Conservation (phyloP, 2,113 vertebrate genomes). For the Ovibos moschatus region DNA sequence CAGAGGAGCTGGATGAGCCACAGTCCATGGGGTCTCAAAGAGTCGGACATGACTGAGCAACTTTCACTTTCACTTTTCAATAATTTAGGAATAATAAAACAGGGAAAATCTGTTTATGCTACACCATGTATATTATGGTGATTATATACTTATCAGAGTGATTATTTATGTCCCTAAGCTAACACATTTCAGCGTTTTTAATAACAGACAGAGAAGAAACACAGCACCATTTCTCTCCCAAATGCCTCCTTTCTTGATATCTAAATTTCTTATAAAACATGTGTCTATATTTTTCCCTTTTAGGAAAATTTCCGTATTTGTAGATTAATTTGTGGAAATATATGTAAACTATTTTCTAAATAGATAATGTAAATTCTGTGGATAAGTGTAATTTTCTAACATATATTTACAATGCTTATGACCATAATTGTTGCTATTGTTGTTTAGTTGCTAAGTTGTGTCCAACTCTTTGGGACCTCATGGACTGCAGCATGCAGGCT, state of each 20-base stretch:
- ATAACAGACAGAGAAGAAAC: neutral
- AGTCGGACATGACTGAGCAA: too few relatives aligned
- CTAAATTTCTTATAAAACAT: neutral
- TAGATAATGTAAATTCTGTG: constrained; percentile 10
- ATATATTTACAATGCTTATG: neutral
- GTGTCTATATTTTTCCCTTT: constrained; percentile 11
- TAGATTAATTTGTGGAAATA: neutral
- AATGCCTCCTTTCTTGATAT: neutral
- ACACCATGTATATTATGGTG: neutral
- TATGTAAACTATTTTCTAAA: constrained; percentile 15
- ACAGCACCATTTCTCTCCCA: neutral
- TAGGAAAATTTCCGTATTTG: neutral
- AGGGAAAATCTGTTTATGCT: neutral
- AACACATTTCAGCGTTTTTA: neutral
- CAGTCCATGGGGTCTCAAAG: too few relatives aligned
- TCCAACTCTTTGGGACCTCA: too few relatives aligned
- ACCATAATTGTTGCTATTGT: too few relatives aligned
- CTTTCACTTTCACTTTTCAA: too few relatives aligned
- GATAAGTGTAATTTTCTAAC: constrained; percentile 37
- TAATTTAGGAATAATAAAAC: neutral
- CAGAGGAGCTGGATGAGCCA: too few relatives aligned
- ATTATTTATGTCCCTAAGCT: neutral
- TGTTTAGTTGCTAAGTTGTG: too few relatives aligned
- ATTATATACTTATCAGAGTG: neutral
- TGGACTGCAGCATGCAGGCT: too few relatives aligned